These are phyloP conservation scores for Rallus limicola DNA, from an alignment of 2,113 vertebrate genomes.

Conservation along the genomic window DNA sequence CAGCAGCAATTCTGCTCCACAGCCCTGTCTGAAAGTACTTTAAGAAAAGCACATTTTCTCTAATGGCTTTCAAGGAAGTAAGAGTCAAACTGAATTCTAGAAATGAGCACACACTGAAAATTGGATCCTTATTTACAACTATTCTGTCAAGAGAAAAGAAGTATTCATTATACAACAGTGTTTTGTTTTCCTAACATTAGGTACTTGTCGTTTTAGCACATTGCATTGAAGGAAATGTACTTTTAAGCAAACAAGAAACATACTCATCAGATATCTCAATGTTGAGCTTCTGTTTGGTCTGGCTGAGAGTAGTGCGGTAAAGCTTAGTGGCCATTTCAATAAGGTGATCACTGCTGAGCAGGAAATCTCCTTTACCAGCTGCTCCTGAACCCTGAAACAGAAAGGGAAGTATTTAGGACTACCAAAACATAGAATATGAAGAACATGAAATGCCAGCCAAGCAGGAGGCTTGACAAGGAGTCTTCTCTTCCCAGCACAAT, in stretches of 20 bases:
- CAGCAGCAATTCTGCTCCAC: not conserved
- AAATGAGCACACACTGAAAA: not conserved
- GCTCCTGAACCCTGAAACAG: conserved; percentile 86
- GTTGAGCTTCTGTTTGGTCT: conserved; percentile 85
- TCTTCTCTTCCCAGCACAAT: not conserved
- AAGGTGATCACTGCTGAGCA: conserved; percentile 93
- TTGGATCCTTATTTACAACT: not conserved
- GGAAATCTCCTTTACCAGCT: conserved; percentile 95
- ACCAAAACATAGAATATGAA: not conserved
- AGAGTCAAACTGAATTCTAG: not conserved
- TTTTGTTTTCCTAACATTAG: not conserved
- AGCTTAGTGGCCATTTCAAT: conserved; percentile 98
- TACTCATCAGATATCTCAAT: conserved; percentile 98
- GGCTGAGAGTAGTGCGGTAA: conserved; percentile 85
- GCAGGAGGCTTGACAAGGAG: not conserved
- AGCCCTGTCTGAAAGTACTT: not conserved
- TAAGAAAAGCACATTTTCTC: not conserved
- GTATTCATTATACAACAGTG: not conserved
- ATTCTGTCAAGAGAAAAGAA: not conserved
- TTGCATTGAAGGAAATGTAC: not conserved
- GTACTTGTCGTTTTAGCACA: not conserved
- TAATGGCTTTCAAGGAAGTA: not conserved
- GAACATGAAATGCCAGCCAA: not conserved
- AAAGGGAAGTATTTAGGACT: not conserved
- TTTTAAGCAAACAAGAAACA: conserved; percentile 48